Percentiles rank a stretch among this genome's conserved stretches.
phyloP scores from a whole-genome alignment of 1,140 invertebrate genomes.

The Trichoplusia ni region DNA sequence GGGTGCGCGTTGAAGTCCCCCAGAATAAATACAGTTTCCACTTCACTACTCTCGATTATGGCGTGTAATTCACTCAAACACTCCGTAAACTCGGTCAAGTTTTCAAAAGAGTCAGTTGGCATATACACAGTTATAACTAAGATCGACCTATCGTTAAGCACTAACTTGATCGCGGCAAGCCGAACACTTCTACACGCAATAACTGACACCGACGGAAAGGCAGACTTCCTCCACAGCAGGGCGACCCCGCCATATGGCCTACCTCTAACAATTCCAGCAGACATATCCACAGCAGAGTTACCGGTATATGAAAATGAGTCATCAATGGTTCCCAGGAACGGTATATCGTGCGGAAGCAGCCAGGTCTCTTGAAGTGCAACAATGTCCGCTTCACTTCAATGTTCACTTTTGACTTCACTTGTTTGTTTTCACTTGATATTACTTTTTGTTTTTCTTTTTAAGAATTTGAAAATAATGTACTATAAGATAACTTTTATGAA shows the following conservation, averaged over 20 bases:
- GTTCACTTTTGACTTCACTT: too few relatives aligned
- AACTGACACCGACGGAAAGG: not conserved
- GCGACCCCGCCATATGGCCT: not conserved
- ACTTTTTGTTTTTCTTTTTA: too few relatives aligned
- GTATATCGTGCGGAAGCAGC: not conserved
- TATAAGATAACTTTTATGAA: too few relatives aligned
- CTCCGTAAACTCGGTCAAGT: not conserved
- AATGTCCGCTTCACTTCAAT: not conserved
- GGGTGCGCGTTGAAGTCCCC: not conserved
- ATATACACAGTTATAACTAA: not conserved
- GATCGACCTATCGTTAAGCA: not conserved
- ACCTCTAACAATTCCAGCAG: not conserved
- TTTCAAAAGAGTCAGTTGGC: not conserved
- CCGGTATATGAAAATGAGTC: not conserved
- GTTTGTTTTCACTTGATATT: too few relatives aligned
- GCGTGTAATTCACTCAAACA: not conserved
- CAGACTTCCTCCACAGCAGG: not conserved
- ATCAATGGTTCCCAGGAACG: not conserved
- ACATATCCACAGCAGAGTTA: not conserved
- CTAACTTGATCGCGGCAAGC: not conserved
- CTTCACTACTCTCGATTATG: not conserved
- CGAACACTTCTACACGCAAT: not conserved
- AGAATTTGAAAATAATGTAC: too few relatives aligned
- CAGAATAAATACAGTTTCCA: not conserved
- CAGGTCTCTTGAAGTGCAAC: conserved; percentile 10